phyloP scores from a whole-genome alignment of 2,888 invertebrate species.

The Cephus pulcher region DNA sequence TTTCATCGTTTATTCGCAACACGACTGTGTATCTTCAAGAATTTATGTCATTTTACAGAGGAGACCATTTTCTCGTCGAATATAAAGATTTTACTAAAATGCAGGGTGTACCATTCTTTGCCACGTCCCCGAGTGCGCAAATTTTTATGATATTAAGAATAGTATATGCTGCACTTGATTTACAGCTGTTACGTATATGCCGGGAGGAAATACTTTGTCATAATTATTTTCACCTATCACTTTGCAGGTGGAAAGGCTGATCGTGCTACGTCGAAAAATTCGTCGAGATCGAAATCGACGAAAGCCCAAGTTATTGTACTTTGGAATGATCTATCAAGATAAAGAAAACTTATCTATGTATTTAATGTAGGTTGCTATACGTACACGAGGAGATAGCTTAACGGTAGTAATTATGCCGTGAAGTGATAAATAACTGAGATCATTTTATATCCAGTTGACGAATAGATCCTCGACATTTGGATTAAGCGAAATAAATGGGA shows the following conservation, averaged over 20 bases:
- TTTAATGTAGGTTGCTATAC: not conserved
- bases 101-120: not conserved
- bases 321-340: not conserved
- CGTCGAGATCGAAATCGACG: not conserved
- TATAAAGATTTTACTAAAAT: not conserved
- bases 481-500: not conserved
- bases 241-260: not conserved
- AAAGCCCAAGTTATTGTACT: not conserved
- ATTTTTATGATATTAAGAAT: not conserved
- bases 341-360: not conserved
- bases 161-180: not conserved
- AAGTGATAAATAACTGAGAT: not conserved
- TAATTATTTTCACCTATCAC: not conserved
- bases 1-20: not conserved
- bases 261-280: not conserved
- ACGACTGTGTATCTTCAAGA: not conserved
- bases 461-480: not conserved
- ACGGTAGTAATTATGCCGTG: not conserved
- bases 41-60: not conserved
- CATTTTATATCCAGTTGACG: not conserved
- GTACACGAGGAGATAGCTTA: not conserved
- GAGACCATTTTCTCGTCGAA: not conserved
- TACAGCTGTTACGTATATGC: not conserved
- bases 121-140: too few relatives aligned
- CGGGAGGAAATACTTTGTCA: not conserved